Conservation (phyloP, 1,140 invertebrate species). For the Lerema accius region DNA sequence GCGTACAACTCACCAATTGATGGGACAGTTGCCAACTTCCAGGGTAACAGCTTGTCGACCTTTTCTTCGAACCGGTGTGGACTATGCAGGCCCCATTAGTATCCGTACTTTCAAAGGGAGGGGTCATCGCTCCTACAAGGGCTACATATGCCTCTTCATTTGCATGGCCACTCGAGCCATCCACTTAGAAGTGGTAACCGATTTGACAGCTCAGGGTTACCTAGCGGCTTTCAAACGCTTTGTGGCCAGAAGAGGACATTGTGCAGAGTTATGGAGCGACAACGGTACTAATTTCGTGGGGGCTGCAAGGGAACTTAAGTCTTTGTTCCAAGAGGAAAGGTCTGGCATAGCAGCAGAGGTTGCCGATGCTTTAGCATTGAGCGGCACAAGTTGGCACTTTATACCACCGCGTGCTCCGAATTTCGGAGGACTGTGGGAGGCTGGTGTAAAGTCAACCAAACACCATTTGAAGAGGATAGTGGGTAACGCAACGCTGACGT, state of each 20-base stretch:
- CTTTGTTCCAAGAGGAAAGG: slow-evolving; percentile 17
- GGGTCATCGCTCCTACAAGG: slow-evolving; percentile 32
- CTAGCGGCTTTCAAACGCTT: slow-evolving; percentile 40
- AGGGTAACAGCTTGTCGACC: slow-evolving; percentile 20
- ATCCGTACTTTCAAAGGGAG: slow-evolving; percentile 33
- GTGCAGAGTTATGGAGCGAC: slow-evolving; percentile 36
- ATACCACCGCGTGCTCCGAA: slow-evolving; percentile 36
- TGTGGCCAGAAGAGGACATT: slow-evolving; percentile 37
- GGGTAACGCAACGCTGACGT: slow-evolving; percentile 26
- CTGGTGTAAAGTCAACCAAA: slow-evolving; percentile 31
- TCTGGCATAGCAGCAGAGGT: slow-evolving; percentile 14
- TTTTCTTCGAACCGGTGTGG: slow-evolving; percentile 29
- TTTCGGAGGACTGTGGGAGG: slow-evolving; percentile 33
- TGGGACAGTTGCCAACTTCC: slow-evolving; percentile 32
- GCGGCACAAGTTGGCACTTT: slow-evolving; percentile 32
- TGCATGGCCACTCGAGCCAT: slow-evolving; percentile 36
- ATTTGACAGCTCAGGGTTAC: slow-evolving; percentile 35
- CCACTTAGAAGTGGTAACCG: slow-evolving; percentile 34
- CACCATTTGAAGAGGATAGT: slow-evolving; percentile 25
- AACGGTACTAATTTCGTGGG: slow-evolving; percentile 40
- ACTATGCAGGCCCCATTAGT: slow-evolving; percentile 34
- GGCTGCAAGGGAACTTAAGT: slow-evolving; percentile 31
- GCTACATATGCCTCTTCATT: slow-evolving; percentile 35
- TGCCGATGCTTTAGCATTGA: slow-evolving; percentile 18
- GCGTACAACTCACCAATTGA: slow-evolving; percentile 16